Percentiles rank a stretch among this genome's conserved stretches.
phyloP scores from a whole-genome alignment of 2,888 invertebrate species.

The Carterocephalus palaemon region DNA sequence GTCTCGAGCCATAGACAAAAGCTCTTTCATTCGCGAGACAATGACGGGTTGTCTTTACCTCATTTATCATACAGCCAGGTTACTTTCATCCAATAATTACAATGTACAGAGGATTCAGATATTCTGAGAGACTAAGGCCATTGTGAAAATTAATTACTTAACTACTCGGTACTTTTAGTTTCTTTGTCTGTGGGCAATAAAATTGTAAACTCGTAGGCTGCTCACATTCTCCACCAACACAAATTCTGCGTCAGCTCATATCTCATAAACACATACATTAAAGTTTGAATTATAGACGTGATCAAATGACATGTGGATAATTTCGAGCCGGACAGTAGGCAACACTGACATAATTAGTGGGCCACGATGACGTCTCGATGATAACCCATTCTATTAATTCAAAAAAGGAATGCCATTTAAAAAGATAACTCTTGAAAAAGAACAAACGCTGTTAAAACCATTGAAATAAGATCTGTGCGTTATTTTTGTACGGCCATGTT shows the following conservation, averaged over 20 bases:
- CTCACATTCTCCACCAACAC: conserved; percentile 30
- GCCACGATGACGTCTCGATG: conserved; percentile 43
- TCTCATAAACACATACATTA: conserved; percentile 35
- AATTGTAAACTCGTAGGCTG: conserved; percentile 33
- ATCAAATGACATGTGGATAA: conserved; percentile 43
- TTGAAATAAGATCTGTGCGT: conserved; percentile 39
- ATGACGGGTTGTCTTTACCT: conserved; percentile 67
- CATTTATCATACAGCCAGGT: conserved; percentile 76
- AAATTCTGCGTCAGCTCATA: conserved; percentile 32
- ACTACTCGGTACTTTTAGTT: conserved; percentile 46
- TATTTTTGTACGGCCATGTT: conserved; percentile 33
- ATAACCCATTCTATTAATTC: conserved; percentile 50
- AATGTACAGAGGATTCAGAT: conserved; percentile 57
- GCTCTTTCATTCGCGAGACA: conserved; percentile 71
- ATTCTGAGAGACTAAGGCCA: conserved; percentile 40
- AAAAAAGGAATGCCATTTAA: conserved; percentile 45
- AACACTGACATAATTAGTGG: conserved; percentile 50
- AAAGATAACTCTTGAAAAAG: conserved; percentile 39
- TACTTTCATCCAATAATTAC: conserved; percentile 77
- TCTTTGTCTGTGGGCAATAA: conserved; percentile 41
- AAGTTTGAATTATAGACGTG: conserved; percentile 36
- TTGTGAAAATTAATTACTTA: conserved; percentile 62
- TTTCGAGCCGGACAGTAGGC: conserved; percentile 36
- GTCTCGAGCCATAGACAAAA: conserved; percentile 71
- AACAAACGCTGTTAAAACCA: conserved; percentile 37